These are phyloP conservation scores for Clinocottus analis DNA, from an alignment of 2,113 vertebrate genomes.

Conservation along the genomic window DNA sequence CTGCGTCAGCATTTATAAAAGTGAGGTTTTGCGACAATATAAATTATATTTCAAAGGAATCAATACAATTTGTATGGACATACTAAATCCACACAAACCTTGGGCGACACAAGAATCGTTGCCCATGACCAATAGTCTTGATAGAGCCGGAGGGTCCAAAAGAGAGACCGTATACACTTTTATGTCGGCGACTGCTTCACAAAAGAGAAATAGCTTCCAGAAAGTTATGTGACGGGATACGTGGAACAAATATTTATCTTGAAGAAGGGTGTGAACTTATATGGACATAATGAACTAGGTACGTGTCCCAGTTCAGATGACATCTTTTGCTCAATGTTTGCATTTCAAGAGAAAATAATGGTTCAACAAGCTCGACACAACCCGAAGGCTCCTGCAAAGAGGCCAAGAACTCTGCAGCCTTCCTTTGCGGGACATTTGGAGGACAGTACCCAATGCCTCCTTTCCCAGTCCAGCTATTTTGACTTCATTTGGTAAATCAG, in stretches of 20 bases:
- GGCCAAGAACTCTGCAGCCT: background rate
- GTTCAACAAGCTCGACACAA: background rate
- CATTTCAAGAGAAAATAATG: background rate
- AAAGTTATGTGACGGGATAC: background rate
- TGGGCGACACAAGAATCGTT: background rate
- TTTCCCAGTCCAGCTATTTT: background rate
- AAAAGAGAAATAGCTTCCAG: background rate
- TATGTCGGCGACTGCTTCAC: background rate
- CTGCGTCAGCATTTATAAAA: background rate
- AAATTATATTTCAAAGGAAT: background rate
- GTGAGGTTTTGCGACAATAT: background rate
- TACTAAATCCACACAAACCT: background rate
- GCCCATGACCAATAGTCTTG: background rate
- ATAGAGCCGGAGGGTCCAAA: background rate
- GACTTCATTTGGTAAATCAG: background rate
- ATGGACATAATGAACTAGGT: background rate
- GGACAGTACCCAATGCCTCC: background rate
- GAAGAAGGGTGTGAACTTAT: background rate
- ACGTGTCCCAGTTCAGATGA: background rate
- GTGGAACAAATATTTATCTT: background rate
- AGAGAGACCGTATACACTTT: background rate
- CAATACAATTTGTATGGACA: background rate
- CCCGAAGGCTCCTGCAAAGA: background rate
- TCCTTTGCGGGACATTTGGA: background rate
- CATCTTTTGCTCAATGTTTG: background rate